These are phyloP conservation scores for Pogonus chalceus DNA, from an alignment of 1,140 invertebrate species.

Conservation along the genomic window DNA sequence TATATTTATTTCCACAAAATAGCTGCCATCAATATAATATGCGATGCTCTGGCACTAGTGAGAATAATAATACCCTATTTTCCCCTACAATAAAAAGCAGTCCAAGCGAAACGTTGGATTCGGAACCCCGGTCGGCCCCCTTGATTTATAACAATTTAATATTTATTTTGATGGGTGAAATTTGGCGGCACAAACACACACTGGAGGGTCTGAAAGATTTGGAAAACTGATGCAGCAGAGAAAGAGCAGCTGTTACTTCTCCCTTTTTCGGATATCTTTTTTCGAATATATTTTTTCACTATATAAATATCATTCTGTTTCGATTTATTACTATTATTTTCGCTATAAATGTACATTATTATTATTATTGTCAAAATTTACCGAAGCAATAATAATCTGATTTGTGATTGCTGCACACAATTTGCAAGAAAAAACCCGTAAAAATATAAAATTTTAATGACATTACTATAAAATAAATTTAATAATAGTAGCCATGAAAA, in stretches of 20 bases:
- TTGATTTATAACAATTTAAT: conserved; percentile 38
- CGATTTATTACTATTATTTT: no score
- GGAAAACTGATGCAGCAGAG: not conserved
- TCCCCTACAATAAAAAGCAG: conserved; percentile 15
- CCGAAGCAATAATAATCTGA: no score
- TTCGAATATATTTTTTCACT: no score
- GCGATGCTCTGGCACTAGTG: not conserved
- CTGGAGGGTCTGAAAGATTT: conserved; percentile 17
- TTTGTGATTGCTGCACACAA: no score
- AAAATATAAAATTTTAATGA: no score
- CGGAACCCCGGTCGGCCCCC: conserved; percentile 6
- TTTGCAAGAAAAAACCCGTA: no score
- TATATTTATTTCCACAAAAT: not conserved
- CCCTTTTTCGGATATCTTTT: not conserved
- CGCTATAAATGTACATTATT: no score
- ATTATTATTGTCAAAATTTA: no score
- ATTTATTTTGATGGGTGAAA: conserved; percentile 39
- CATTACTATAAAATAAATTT: no score
- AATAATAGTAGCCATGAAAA: no score
- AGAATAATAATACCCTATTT: not conserved
- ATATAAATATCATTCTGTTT: no score
- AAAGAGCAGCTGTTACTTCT: not conserved
- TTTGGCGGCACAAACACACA: conserved; percentile 34
- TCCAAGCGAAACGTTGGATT: conserved; percentile 11
- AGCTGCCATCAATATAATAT: not conserved